Conservation (phyloP, 1,140 invertebrate species). For the Macrobrachium nipponense region DNA sequence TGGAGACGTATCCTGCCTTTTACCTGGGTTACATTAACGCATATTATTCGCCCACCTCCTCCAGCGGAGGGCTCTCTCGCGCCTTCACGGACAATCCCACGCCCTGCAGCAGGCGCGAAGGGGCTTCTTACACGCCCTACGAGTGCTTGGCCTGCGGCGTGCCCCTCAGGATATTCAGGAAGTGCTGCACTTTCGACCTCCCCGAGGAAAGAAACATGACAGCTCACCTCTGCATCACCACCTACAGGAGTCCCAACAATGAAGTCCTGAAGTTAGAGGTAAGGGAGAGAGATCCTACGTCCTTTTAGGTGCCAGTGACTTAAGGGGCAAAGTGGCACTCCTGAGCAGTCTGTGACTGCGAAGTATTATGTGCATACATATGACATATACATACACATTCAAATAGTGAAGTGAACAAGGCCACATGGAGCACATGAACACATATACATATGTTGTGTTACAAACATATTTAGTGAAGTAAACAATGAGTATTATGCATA, state of each 20-base stretch:
- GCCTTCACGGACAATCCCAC: background rate
- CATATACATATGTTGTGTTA: too few relatives aligned
- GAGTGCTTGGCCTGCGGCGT: slow-evolving; percentile 37
- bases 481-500: too few relatives aligned
- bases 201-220: slow-evolving; percentile 26
- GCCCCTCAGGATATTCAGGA: slow-evolving; percentile 28
- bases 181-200: background rate
- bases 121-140: background rate
- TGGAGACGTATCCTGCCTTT: slow-evolving; percentile 1
- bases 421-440: too few relatives aligned
- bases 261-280: slow-evolving; percentile 54
- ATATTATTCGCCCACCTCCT: background rate
- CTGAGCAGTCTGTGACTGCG: too few relatives aligned
- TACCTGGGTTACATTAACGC: slow-evolving; percentile 8
- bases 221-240: slow-evolving; percentile 54
- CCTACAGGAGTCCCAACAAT: slow-evolving; percentile 52
- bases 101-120: background rate
- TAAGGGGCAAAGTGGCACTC: too few relatives aligned
- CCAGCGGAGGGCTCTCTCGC: background rate
- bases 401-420: too few relatives aligned
- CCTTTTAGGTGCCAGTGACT: too few relatives aligned
- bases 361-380: too few relatives aligned
- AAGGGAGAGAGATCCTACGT: background rate
- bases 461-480: too few relatives aligned
- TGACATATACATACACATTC: too few relatives aligned